Evolutionary conservation across 2,113 vertebrate genomes (phyloP).

Genomic region (Dryoscopus gambensis): DNA sequence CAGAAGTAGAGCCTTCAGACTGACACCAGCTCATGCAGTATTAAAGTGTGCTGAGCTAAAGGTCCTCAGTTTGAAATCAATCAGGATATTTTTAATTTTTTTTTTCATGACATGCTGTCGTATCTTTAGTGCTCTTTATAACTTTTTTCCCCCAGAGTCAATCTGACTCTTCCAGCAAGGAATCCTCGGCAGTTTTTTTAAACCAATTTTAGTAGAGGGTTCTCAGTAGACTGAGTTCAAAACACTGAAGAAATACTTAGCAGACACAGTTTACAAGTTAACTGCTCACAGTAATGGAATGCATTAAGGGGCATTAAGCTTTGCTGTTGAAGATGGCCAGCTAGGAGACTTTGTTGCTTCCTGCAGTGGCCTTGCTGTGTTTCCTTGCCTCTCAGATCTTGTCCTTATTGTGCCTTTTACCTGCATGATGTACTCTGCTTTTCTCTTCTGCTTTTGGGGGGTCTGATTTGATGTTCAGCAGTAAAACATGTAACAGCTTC

Average conservation of each 20-base stretch:
- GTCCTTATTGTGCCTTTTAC: neutral
- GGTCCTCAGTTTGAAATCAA: neutral
- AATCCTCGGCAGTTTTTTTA: neutral
- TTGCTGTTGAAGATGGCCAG: neutral
- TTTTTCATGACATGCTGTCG: neutral
- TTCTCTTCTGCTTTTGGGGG: neutral
- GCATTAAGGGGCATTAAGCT: neutral
- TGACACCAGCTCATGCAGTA: neutral
- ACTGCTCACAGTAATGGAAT: neutral
- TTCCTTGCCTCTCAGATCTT: neutral
- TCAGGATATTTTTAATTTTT: neutral
- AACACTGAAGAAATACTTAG: neutral
- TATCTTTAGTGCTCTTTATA: neutral
- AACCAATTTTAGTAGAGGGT: rapidly evolving
- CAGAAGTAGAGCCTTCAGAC: neutral
- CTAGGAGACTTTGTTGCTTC: neutral
- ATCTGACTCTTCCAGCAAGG: neutral
- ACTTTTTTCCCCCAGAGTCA: rapidly evolving
- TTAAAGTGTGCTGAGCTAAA: neutral
- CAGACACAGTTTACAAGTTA: neutral
- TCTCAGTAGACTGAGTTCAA: neutral
- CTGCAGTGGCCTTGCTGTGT: neutral
- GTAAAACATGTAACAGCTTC: neutral
- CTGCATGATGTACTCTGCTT: neutral
- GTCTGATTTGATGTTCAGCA: neutral